Evolutionary conservation across 2,113 vertebrate species (phyloP), one percentile per base, ranked within the genome.

Genomic region (Trematocara marginatum): DNA sequence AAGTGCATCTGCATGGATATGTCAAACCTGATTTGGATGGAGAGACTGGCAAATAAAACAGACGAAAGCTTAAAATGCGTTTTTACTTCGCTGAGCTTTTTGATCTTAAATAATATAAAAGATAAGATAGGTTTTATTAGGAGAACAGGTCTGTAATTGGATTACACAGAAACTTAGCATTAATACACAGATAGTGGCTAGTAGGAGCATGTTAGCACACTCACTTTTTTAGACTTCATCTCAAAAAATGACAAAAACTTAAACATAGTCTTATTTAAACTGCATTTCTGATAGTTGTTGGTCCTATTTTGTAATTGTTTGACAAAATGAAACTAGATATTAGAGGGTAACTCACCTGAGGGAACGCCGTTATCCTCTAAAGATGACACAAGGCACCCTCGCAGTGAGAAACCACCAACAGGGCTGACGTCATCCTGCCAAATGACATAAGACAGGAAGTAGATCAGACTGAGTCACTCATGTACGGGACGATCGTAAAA

Each of bases 351-450:
- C 96, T 96, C 95, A 98, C 98, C 98, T 89, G 97, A 94, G 61
- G 98, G 98, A 91, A 98, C 94, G 4, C 98, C 98, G 0, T 98
- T 99, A 86, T 99, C 98, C 12, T 98, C 95, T 94, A 99, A 94
- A 51, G 98, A 97, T 52, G 98, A 99, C 78, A 99, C 95, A 57
- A 99, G 97, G 84, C 97, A 98, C 9, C 97, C 96, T 15, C 97
- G 97, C 71, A 99, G 96, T 40, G 97, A 95, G 94, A 99, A 98
- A 10, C 98, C 97, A 71, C 98, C 98, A 2, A 94, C 97, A 1
- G 98, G 98, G 84, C 86, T 97, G 94, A 98, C 93, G 82, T 99
- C 98, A 92, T 99, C 97, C 98, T 99, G 88, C 85, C 4, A 40
- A 47, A 74, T 82, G 87, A 87, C 76, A 78, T 12, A 29, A 82